Percentiles rank a stretch among this genome's conserved stretches.
Evolutionary conservation across 2,113 vertebrate genomes (phyloP).

Genomic region (Bambusicola thoracicus): DNA sequence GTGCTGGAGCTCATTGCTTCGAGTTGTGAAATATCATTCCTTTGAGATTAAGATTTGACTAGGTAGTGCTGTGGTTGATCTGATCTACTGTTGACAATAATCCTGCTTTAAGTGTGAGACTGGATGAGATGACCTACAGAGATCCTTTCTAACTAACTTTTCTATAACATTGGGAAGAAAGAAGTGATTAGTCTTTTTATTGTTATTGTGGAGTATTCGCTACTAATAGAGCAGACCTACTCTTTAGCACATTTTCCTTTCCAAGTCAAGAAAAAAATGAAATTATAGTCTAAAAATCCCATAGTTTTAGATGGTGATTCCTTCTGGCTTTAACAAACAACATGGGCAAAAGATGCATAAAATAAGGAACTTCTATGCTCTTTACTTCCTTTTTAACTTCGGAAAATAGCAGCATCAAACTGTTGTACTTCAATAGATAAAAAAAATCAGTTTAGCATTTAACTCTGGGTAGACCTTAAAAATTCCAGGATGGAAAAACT

Average conservation of each 20-base stretch:
- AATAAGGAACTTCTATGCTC: neutral
- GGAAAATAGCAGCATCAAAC: neutral
- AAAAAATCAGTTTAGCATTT: conserved; percentile 33
- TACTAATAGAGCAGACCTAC: neutral
- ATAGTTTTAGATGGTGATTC: neutral
- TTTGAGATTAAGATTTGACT: neutral
- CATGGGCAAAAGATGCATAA: neutral
- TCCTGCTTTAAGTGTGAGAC: neutral
- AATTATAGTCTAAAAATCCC: neutral
- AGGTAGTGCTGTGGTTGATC: neutral
- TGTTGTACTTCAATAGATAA: conserved; percentile 10
- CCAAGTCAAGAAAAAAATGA: neutral
- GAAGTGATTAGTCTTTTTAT: neutral
- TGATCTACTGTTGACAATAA: neutral
- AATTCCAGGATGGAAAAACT: conserved; percentile 20
- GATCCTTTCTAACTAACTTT: neutral
- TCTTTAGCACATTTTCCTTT: neutral
- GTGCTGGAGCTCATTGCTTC: neutral
- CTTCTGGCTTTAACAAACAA: neutral
- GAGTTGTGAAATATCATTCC: neutral
- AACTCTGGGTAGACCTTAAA: conserved; percentile 26
- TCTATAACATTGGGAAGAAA: neutral
- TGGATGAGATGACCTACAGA: neutral
- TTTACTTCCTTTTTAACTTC: conserved; percentile 27
- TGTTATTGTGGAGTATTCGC: neutral